Percentiles rank a stretch among this genome's conserved stretches.
phyloP scores from a whole-genome alignment of 2,888 invertebrate species.

The Clivina fossor region DNA sequence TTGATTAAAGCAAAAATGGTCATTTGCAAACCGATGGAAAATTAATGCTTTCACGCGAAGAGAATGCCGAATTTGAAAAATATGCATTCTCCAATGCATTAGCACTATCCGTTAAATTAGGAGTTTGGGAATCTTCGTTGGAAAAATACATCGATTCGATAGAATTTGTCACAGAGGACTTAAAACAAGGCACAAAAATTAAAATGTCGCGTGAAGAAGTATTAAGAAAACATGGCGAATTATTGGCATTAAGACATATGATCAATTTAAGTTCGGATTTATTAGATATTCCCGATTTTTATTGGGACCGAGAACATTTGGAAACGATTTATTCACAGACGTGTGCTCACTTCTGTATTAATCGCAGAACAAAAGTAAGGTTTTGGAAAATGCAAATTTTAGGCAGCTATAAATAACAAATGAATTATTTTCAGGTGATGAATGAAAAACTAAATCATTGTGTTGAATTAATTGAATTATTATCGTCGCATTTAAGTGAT shows the following conservation, averaged over 20 bases:
- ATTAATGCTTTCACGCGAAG: constrained; percentile 50
- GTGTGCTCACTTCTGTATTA: constrained; percentile 81
- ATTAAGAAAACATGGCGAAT: constrained; percentile 78
- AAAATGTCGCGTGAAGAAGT: constrained; percentile 71
- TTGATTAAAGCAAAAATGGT: constrained; percentile 10
- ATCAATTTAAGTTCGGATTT: constrained; percentile 93
- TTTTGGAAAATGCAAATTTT: constrained; percentile 3
- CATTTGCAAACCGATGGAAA: constrained; percentile 43
- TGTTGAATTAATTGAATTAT: constrained; percentile 84
- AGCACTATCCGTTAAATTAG: constrained; percentile 89
- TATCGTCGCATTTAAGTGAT: constrained; percentile 89
- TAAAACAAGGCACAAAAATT: constrained; percentile 74
- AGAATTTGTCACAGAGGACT: constrained; percentile 74
- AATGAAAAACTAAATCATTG: constrained; percentile 96
- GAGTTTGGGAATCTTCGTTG: constrained; percentile 89
- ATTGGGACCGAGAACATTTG: constrained; percentile 93
- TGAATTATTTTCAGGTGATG: constrained; percentile 71
- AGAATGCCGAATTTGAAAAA: constrained; percentile 73
- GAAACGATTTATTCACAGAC: constrained; percentile 83
- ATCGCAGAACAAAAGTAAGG: constrained; percentile 76
- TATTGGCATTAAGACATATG: constrained; percentile 84
- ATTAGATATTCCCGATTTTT: constrained; percentile 94
- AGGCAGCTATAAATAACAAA: background rate
- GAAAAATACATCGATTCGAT: constrained; percentile 83
- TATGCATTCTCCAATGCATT: constrained; percentile 95